Percentiles rank a stretch among this genome's conserved stretches.
Conservation (phyloP, 2,888 invertebrate species). For the Smittia aterrima region DNA sequence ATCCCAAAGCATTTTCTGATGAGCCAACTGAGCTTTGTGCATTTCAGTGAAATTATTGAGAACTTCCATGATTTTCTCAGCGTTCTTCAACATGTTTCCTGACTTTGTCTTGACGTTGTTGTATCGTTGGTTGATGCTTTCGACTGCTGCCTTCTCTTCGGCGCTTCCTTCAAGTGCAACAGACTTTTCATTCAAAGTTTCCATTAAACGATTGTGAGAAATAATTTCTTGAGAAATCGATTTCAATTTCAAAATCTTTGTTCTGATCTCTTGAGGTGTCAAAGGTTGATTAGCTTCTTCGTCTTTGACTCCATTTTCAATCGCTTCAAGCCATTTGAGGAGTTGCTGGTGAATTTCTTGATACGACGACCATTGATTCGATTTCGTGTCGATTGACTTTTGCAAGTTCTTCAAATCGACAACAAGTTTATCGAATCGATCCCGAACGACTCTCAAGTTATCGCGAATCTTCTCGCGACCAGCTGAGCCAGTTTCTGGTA, state of each 20-base stretch:
- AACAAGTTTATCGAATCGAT: conserved; percentile 84
- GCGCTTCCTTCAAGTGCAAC: conserved; percentile 62
- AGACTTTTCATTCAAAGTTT: conserved; percentile 86
- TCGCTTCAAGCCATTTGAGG: conserved; percentile 79
- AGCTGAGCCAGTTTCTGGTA: conserved; percentile 87
- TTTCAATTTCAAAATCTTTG: conserved; percentile 81
- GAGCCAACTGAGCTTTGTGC: conserved; percentile 83
- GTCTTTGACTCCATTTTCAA: conserved; percentile 72
- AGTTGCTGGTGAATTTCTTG: conserved; percentile 82
- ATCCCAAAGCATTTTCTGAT: conserved; percentile 88
- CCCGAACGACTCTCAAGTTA: conserved; percentile 75
- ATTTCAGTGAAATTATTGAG: conserved; percentile 84
- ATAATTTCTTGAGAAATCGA: conserved; percentile 84
- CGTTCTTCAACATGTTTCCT: conserved; percentile 65
- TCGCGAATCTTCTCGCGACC: conserved; percentile 87
- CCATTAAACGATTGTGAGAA: conserved; percentile 86
- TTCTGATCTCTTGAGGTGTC: conserved; percentile 79
- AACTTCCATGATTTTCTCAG: conserved; percentile 74
- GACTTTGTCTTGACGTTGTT: conserved; percentile 67
- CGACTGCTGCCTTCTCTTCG: conserved; percentile 65
- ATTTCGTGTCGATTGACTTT: conserved; percentile 79
- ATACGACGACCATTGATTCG: conserved; percentile 78
- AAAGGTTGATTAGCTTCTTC: conserved; percentile 71
- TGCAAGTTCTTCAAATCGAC: conserved; percentile 81
- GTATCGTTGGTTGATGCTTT: conserved; percentile 73